Evolutionary conservation across 2,113 vertebrate genomes (phyloP).

Genomic region (Mirza zaza): DNA sequence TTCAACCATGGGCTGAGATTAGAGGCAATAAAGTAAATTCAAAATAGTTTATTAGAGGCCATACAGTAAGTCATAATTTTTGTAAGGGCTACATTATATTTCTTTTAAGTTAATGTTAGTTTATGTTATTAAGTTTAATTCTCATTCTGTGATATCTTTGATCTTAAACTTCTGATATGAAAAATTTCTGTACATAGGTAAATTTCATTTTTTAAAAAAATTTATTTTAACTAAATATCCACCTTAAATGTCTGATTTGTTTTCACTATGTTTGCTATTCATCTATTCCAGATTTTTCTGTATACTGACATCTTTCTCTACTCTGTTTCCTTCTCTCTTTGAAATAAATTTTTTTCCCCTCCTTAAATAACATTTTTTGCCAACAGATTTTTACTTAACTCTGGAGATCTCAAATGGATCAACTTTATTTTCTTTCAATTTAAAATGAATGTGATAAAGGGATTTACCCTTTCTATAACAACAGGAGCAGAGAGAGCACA

Average conservation of each 20-base stretch:
- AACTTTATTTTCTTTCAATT: slow-evolving; percentile 55
- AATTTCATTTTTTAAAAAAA: slow-evolving; percentile 24
- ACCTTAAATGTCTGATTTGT: slow-evolving; percentile 12
- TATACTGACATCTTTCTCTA: slow-evolving; percentile 64
- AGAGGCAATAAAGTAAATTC: slow-evolving; percentile 2
- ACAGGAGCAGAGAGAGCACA: slow-evolving; percentile 73
- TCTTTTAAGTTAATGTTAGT: neutral
- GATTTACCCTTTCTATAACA: slow-evolving; percentile 80
- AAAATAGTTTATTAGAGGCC: neutral
- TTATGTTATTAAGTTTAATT: slow-evolving; percentile 19
- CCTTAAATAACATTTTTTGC: slow-evolving; percentile 57
- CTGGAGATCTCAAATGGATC: slow-evolving; percentile 70
- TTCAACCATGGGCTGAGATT: neutral
- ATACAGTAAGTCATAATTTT: neutral
- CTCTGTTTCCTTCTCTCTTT: slow-evolving; percentile 66
- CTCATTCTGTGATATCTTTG: slow-evolving; percentile 19
- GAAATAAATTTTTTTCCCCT: slow-evolving; percentile 60
- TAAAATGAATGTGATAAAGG: slow-evolving; percentile 79
- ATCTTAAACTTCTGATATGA: slow-evolving; percentile 13
- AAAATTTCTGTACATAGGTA: neutral
- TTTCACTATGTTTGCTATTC: slow-evolving; percentile 52
- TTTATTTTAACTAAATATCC: slow-evolving; percentile 28
- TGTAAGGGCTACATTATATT: neutral
- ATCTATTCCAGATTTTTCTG: slow-evolving; percentile 70
- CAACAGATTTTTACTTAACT: slow-evolving; percentile 57